Percentiles rank a stretch among this genome's conserved stretches.
These are phyloP conservation scores for Pantherophis guttatus DNA, from an alignment of 2,113 vertebrate genomes.

Conservation along the genomic window DNA sequence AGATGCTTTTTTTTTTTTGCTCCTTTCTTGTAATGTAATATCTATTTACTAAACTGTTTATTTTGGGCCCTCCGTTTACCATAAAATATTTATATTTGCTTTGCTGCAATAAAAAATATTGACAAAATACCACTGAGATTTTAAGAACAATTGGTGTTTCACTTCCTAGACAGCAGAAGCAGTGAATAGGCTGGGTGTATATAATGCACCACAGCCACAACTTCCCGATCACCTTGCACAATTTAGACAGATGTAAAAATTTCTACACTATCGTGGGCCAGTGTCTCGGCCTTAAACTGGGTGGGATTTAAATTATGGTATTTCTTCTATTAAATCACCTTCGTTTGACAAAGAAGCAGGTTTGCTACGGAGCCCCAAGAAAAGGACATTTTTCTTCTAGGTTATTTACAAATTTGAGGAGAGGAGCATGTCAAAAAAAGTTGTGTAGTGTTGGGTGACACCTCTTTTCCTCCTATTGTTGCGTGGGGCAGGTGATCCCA, in stretches of 20 bases:
- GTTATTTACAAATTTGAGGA: neutral
- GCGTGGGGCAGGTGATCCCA: neutral
- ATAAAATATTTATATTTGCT: constrained; percentile 82
- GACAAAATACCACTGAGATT: constrained; percentile 77
- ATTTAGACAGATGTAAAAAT: neutral
- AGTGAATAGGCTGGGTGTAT: neutral
- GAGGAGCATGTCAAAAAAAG: neutral
- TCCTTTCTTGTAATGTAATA: constrained; percentile 77
- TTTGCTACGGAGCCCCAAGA: neutral
- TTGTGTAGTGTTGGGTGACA: neutral
- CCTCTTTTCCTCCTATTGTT: neutral
- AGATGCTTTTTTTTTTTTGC: constrained; percentile 72
- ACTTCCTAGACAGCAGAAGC: constrained; percentile 48
- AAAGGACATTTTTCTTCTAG: neutral
- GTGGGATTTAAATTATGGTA: neutral
- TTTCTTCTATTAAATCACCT: neutral
- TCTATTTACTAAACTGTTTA: constrained; percentile 86
- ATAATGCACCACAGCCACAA: neutral
- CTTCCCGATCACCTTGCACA: neutral
- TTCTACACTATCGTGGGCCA: neutral
- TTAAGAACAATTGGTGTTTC: constrained; percentile 68
- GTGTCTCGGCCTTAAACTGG: neutral
- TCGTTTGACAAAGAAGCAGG: neutral
- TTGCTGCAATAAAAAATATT: constrained; percentile 79
- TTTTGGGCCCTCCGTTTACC: constrained; percentile 80